These are phyloP conservation scores for Chloropsis cyanopogon DNA, from an alignment of 2,113 vertebrate genomes.

Conservation along the genomic window DNA sequence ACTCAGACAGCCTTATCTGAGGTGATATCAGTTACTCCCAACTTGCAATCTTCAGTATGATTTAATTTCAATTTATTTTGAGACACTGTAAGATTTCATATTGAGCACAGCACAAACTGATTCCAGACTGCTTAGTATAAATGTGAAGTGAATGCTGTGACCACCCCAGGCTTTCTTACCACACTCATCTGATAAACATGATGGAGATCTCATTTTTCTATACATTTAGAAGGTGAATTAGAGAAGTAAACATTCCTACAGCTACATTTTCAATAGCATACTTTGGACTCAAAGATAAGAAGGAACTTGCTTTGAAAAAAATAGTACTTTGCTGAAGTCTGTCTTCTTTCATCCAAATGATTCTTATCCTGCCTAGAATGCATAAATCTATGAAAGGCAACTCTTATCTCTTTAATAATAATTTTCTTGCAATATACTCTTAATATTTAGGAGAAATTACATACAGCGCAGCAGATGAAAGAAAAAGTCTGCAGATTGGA, in stretches of 20 bases:
- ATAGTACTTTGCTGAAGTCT: not conserved
- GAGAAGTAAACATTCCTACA: not conserved
- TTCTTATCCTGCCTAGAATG: constrained; percentile 19
- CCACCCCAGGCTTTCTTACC: not conserved
- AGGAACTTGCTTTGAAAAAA: not conserved
- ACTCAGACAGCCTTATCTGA: not conserved
- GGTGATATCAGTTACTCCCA: not conserved
- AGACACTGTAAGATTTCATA: not conserved
- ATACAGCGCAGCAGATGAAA: not conserved
- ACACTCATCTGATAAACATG: not conserved
- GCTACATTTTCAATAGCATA: not conserved
- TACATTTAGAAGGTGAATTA: not conserved
- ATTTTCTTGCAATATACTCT: not conserved
- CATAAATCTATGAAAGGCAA: constrained; percentile 11
- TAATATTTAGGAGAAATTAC: not conserved
- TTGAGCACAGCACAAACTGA: not conserved
- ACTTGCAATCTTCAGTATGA: not conserved
- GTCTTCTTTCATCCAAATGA: not conserved
- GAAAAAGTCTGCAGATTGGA: not conserved
- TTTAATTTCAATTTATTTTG: not conserved
- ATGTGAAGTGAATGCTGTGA: not conserved
- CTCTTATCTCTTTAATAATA: constrained; percentile 17
- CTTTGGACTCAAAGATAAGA: not conserved
- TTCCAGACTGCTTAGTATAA: not conserved
- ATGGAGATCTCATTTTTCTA: not conserved